Base-by-base conservation (phyloP, 2,113 vertebrate species). In the Podarcis raffonei region DNA sequence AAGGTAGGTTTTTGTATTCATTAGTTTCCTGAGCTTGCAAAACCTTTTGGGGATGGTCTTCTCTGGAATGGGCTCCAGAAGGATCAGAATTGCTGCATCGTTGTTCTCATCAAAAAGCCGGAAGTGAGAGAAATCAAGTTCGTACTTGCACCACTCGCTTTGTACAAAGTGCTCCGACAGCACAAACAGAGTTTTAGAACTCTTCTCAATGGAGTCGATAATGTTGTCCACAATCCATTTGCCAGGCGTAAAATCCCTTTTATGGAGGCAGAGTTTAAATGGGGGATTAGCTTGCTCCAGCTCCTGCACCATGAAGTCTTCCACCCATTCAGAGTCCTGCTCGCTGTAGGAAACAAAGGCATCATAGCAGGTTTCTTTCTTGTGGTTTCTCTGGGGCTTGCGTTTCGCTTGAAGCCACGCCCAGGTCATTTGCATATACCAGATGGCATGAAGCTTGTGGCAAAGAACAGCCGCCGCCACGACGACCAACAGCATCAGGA, bases 141-240 rank as follows among this genome's bases (percentile, higher is more conserved):
- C 98, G 0, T 99, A 99, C n/a, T 97, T 98, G 94, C 98, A 99
- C 98, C 98, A 99, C 89, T 99, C 98, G 0, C 98, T 99, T 88
- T 84, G 96, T 71, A 99, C 97, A 35, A 99, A 99, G 93, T 98
- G 97, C 89, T 98, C 95, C 0, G 98, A 99, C 4, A 99, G 97
- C 92, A 99, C 94, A 74, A 99, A 99, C 65, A 99, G 90, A 0
- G 98, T 98, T 7, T 97, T 97, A 74, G 94, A 96, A 94, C 98
- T 99, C 92, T 95, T 97, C 87, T 99, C 98, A 0, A 98, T 99
- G 86, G 95, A 97, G 81, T 97, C 97, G 0, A 99, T 98, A 93
- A 99, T 98, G 92, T 98, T 98, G 95, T 98, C 98, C 81, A 98
- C 93, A 0, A 99, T 98, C 97, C 97, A 98, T n/a, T 97, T 97